Conservation (phyloP, 2,888 invertebrate genomes). For the Latrodectus elegans region DNA sequence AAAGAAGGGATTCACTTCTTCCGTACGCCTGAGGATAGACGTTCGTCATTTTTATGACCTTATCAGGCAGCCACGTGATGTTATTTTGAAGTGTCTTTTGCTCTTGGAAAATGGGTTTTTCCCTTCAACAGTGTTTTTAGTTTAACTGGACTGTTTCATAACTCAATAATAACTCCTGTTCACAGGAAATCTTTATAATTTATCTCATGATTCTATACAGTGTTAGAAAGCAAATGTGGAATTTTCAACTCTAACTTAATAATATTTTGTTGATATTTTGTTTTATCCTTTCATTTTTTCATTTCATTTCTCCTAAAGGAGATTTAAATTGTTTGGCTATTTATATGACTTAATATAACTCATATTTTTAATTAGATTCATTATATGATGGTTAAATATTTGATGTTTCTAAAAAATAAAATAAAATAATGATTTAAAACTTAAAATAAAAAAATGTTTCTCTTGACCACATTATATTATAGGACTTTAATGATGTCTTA, state of each 20-base stretch:
- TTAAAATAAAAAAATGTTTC: too few species aligned
- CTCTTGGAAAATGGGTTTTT: constrained; percentile 17
- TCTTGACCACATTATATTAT: too few species aligned
- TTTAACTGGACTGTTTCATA: constrained; percentile 22
- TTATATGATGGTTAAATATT: too few species aligned
- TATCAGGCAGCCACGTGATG: constrained; percentile 7
- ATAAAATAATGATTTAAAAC: too few species aligned
- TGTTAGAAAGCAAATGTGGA: neutral
- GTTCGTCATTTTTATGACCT: constrained; percentile 56
- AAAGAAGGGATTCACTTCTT: constrained; percentile 12
- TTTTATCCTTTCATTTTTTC: too few species aligned
- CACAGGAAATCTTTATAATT: constrained; percentile 32
- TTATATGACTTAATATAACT: too few species aligned
- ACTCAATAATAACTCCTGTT: constrained; percentile 47
- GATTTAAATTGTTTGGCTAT: too few species aligned
- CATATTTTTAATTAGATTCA: too few species aligned
- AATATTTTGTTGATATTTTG: too few species aligned
- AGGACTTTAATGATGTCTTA: too few species aligned
- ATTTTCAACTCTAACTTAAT: neutral
- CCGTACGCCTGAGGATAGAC: constrained; percentile 52
- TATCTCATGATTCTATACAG: neutral
- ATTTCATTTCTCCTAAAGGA: too few species aligned
- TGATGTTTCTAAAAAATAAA: too few species aligned
- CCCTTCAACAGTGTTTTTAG: constrained; percentile 17
- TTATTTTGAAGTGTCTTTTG: constrained; percentile 27